These are phyloP conservation scores for Rostratula benghalensis DNA, from an alignment of 2,113 vertebrate genomes.

Conservation along the genomic window DNA sequence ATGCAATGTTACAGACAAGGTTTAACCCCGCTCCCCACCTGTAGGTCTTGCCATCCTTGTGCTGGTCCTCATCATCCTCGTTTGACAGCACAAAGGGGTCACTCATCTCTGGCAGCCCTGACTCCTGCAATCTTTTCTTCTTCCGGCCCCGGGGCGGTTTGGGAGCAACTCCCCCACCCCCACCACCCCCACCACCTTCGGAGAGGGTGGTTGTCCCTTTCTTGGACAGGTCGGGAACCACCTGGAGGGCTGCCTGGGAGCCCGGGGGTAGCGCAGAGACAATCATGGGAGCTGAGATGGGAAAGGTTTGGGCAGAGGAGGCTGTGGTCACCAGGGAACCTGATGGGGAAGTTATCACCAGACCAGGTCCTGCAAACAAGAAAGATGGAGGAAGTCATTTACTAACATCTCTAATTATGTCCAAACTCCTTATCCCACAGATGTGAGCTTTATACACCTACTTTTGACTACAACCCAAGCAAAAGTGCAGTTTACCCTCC, in stretches of 20 bases:
- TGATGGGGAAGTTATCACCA: slow-evolving; percentile 95
- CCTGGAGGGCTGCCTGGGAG: slow-evolving; percentile 82
- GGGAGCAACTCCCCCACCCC: slow-evolving; percentile 68
- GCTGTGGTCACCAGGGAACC: slow-evolving; percentile 93
- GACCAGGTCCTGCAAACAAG: slow-evolving; percentile 84
- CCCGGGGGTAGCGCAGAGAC: slow-evolving; percentile 88
- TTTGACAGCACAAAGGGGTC: slow-evolving; percentile 86
- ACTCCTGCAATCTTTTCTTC: slow-evolving; percentile 82
- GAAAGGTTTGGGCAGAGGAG: slow-evolving; percentile 84
- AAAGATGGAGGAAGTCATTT: slow-evolving; percentile 28
- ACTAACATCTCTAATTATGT: neutral
- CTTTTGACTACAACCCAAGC: neutral
- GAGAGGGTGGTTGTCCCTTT: slow-evolving; percentile 74
- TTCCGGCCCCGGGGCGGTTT: slow-evolving; percentile 80
- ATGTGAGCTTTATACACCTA: neutral
- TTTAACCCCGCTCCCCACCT: slow-evolving; percentile 66
- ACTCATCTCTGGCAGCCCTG: slow-evolving; percentile 67
- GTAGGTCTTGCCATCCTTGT: slow-evolving; percentile 84
- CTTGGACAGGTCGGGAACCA: slow-evolving; percentile 81
- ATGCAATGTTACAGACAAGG: neutral
- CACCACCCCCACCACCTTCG: slow-evolving; percentile 63
- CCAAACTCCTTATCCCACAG: neutral
- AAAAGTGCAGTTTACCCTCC: neutral
- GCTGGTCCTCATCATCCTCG: slow-evolving; percentile 85
- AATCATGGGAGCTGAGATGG: slow-evolving; percentile 94